These are phyloP conservation scores for Leptodactylus fallax DNA, from an alignment of 2,797 vertebrate species.

Conservation along the genomic window DNA sequence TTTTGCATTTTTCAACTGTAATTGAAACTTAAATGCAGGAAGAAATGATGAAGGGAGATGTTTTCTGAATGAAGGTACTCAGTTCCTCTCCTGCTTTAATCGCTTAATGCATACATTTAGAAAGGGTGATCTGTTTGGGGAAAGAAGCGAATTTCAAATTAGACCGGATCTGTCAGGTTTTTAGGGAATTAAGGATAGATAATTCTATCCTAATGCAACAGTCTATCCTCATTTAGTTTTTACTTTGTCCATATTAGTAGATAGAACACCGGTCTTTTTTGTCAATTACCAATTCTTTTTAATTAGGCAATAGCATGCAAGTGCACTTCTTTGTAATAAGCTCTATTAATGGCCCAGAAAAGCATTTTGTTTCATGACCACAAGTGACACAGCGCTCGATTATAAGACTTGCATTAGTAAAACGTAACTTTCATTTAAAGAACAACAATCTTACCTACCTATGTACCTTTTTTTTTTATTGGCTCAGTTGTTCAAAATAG, in stretches of 20 bases:
- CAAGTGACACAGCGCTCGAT: slow-evolving; percentile 12
- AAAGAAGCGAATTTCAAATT: slow-evolving; percentile 33
- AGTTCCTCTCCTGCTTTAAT: slow-evolving; percentile 64
- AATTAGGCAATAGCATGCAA: slow-evolving; percentile 40
- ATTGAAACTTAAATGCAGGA: slow-evolving; percentile 71
- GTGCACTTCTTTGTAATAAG: slow-evolving; percentile 39
- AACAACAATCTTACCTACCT: neutral
- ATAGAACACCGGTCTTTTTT: slow-evolving; percentile 36
- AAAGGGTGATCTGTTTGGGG: slow-evolving; percentile 50
- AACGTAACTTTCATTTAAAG: slow-evolving; percentile 22
- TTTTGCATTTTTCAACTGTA: slow-evolving; percentile 69
- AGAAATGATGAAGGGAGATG: slow-evolving; percentile 72
- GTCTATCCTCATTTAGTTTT: slow-evolving; percentile 46
- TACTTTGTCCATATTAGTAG: slow-evolving; percentile 47
- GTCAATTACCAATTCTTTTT: slow-evolving; percentile 51
- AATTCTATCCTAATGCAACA: slow-evolving; percentile 51
- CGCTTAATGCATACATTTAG: slow-evolving; percentile 62
- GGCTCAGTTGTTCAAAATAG: too few species aligned
- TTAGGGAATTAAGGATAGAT: slow-evolving; percentile 51
- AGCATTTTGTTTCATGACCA: slow-evolving; percentile 35
- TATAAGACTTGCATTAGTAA: slow-evolving; percentile 22
- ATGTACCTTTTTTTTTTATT: too few species aligned
- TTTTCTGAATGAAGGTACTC: slow-evolving; percentile 72
- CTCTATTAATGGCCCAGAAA: slow-evolving; percentile 32
- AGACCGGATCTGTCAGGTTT: slow-evolving; percentile 55